phyloP scores from a whole-genome alignment of 2,113 vertebrate genomes.

The Charadrius vociferus region DNA sequence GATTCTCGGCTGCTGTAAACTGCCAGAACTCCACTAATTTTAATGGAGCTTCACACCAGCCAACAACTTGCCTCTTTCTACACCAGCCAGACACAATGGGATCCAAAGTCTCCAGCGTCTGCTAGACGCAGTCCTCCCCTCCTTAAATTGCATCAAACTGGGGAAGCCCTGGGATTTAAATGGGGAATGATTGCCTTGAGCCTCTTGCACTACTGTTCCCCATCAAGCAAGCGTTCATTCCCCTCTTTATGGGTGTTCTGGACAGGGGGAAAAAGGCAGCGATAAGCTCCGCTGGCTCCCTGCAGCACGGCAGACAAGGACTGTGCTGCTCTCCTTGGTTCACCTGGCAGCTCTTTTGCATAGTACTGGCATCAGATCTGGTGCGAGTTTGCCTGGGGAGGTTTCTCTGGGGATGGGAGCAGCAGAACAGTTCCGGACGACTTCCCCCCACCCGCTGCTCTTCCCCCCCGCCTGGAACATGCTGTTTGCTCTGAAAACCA shows the following conservation, averaged over 20 bases:
- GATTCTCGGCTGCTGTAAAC: conserved; percentile 11
- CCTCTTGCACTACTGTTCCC: accelerated
- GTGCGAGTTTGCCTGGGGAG: conserved; percentile 76
- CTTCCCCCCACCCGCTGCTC: conserved; percentile 1
- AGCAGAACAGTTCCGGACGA: conserved; percentile 56
- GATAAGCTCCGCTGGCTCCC: neutral
- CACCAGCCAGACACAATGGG: neutral
- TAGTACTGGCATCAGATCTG: conserved; percentile 72
- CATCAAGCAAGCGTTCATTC: neutral
- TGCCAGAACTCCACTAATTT: neutral
- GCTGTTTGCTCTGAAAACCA: neutral
- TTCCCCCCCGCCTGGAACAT: neutral
- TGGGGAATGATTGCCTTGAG: neutral
- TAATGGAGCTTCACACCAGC: neutral
- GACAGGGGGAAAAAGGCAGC: neutral
- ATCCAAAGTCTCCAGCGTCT: neutral
- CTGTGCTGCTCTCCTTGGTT: conserved; percentile 35
- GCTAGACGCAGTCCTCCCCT: neutral
- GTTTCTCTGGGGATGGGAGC: conserved; percentile 75
- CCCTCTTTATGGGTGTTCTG: neutral
- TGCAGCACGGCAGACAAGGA: neutral
- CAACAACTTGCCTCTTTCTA: neutral
- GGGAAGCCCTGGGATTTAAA: neutral
- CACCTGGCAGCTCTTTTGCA: conserved; percentile 72
- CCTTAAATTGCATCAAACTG: neutral